Conservation (phyloP, 2,797 vertebrate genomes). For the Sternarchorhynchus goeldii region DNA sequence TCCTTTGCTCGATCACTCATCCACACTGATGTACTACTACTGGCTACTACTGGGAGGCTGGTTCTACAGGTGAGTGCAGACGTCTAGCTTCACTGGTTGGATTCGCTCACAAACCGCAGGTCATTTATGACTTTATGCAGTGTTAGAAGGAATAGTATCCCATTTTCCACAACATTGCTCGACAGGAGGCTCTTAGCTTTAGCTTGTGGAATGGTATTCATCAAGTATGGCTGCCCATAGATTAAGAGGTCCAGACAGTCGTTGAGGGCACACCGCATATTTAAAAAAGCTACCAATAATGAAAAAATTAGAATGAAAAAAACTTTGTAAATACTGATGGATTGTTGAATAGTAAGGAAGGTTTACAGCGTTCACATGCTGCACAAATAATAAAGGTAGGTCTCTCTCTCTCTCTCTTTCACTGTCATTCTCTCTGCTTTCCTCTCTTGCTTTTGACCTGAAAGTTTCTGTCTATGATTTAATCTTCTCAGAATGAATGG, state of each 20-base stretch:
- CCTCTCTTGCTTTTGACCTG: constrained; percentile 16
- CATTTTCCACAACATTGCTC: neutral
- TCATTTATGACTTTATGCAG: constrained; percentile 1
- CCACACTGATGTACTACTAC: neutral
- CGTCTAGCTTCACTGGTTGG: neutral
- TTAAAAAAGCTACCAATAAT: no score
- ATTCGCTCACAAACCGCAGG: neutral
- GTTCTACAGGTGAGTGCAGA: neutral
- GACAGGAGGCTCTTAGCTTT: neutral
- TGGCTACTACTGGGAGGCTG: neutral
- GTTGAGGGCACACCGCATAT: no score
- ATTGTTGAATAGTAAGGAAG: neutral
- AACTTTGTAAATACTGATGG: neutral
- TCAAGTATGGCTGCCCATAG: neutral
- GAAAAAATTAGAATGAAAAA: no score
- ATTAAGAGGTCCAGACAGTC: neutral
- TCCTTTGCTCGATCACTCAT: constrained; percentile 10
- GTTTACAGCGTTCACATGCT: neutral
- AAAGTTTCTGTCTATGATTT: constrained; percentile 69
- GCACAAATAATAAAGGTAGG: neutral
- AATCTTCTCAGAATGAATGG: constrained; percentile 71
- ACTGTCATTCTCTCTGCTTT: constrained; percentile 15
- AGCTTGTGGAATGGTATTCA: neutral
- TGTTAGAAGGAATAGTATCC: neutral
- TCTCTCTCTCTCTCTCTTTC: constrained; percentile 9